These are phyloP conservation scores for Endomychus coccineus DNA, from an alignment of 2,888 invertebrate genomes.

Conservation along the genomic window DNA sequence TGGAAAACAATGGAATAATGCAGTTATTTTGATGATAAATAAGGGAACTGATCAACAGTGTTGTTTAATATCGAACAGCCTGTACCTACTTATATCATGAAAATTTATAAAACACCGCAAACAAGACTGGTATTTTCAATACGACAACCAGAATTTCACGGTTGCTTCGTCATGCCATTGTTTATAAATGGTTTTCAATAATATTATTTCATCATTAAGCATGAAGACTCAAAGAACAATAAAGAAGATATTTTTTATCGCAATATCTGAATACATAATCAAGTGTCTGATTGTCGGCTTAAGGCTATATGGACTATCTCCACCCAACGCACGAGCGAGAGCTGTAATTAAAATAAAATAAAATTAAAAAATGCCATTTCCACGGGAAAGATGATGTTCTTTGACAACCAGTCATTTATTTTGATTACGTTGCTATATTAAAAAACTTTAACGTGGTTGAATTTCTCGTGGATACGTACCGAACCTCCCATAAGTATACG, in stretches of 20 bases:
- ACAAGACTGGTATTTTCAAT: no score
- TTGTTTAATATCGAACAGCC: no score
- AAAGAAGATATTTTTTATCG: constrained; percentile 30
- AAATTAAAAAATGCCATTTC: constrained; percentile 26
- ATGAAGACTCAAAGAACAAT: constrained; percentile 26
- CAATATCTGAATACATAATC: constrained; percentile 34
- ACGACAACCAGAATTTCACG: no score
- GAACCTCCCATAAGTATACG: no score
- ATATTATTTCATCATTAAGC: constrained; percentile 21
- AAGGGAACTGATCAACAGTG: no score
- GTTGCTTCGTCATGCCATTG: constrained; percentile 22
- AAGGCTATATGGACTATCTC: constrained; percentile 34
- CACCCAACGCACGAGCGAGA: constrained; percentile 29
- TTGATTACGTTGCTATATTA: constrained; percentile 37
- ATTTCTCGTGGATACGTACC: no score
- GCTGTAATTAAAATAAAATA: constrained; percentile 35
- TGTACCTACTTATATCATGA: no score
- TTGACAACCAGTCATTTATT: constrained; percentile 38
- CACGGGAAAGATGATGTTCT: constrained; percentile 25
- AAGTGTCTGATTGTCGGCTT: constrained; percentile 27
- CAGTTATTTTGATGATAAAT: no score
- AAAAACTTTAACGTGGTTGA: constrained; percentile 33
- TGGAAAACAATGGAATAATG: no score
- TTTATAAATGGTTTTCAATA: constrained; percentile 18
- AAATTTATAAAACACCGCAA: no score